Base-by-base conservation (phyloP, 2,797 vertebrate genomes). In the Peromyscus attwateri region DNA sequence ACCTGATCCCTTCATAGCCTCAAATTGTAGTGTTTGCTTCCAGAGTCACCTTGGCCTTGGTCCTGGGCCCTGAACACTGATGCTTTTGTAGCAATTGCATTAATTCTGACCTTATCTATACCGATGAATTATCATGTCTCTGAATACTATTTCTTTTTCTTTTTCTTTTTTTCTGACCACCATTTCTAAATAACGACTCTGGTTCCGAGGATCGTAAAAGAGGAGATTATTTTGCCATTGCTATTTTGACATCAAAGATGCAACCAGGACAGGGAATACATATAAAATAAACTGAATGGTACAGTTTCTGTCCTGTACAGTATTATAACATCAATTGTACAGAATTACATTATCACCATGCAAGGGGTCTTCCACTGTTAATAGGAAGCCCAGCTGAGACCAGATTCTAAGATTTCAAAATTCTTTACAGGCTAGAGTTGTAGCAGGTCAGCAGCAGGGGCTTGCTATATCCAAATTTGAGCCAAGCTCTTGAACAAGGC, bases 181-280 rank as follows among this genome's bases (percentile, higher is more conserved):
- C 62, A 16, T 76, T 77, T 87, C 31, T 13, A 60, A 70, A 25
- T 37, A 60, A 87, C 37, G 25, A 75, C 37, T 66, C 49, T 66
- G 60, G 25, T 13, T 94, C 34, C 46, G 49, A 80, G 43, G n/a
- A 83, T 40, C 68, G 3, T 21, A 6, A 71, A 87, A 95, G n/a
- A 70, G 37, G 49, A 62, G 55, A 80, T 37, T 46, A 52, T 71
- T 19, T 96, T 92, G 81, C 37, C 84, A 64, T 77, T 96, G n/a
- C 70, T 62, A 87, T 96, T 96, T 55, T 40, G 57, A 77, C 85
- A 68, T 87, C 6, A 91, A 93, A 91, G 87, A 70, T n/a, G 71
- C 55, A 95, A 82, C 6, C 6, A 5, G 90, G 37, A 29, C 46
- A 79, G 31, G 23, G 37, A 90, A 6, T 40, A 40, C 40, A 40